Base-by-base conservation (phyloP, 2,113 vertebrate genomes). In the Penelope pileata region DNA sequence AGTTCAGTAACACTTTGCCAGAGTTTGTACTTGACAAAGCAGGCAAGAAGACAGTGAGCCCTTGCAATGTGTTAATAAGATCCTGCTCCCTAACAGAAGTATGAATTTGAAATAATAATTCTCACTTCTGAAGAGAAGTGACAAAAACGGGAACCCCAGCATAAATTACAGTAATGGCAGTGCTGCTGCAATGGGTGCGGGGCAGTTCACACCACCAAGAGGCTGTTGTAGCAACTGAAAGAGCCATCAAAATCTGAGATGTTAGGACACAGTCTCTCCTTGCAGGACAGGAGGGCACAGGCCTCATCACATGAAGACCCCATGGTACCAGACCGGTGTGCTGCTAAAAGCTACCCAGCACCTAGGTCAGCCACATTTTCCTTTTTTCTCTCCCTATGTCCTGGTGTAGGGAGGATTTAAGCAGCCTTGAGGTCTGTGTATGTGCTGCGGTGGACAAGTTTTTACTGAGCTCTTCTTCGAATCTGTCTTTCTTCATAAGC, bases 381-480 rank as follows among this genome's bases (percentile, higher is more conserved):
- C n/a, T 32, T 66, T 7, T 26, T 3, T 2, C 34, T 6, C 4
- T 47, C 7, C 2, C 24, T 27, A 8, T 21, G 10, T 27, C 24
- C 56, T 64, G 26, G 40, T 23, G 36, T 7, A 43, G 38, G 13
- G 23, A 40, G 85, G 12, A 19, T 80, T 50, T 59, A 63, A 32
- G 30, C 10, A 73, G 45, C 40, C 15, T 26, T 50, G 59, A 40
- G 26, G 10, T 34, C 45, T 8, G 5, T 40, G 18, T 4, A 14
- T 16, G 21, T 18, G 11, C 18, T 45, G n/a, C 2, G 1, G 14
- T 26, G 43, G 50, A 47, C 43, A 70, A 56, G 1, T 14, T 43
- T 83, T 63, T 50, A 23, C 27, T 47, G 34, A 3, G 2, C 17
- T 3, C 6, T 76, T 40, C 64, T 79, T 51, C 0, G 0, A 45